These are phyloP conservation scores for Phymatocera aterrima DNA, from an alignment of 2,888 invertebrate genomes.

Conservation along the genomic window DNA sequence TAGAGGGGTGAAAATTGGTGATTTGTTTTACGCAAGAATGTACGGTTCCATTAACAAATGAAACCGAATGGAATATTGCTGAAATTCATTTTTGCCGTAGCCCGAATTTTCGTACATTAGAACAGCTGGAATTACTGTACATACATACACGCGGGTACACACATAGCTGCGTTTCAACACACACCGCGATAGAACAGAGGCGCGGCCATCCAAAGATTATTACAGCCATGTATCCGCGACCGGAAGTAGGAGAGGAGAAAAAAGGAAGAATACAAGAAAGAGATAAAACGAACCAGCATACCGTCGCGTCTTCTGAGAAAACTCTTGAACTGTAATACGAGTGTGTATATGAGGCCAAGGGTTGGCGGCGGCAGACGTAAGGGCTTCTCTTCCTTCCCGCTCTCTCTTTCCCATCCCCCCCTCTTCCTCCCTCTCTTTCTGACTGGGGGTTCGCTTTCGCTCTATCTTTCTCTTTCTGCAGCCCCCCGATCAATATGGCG, in stretches of 20 bases:
- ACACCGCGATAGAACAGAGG: slow-evolving; percentile 10
- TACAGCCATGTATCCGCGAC: not conserved
- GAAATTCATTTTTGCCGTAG: slow-evolving; percentile 31
- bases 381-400: slow-evolving; percentile 47
- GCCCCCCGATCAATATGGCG: slow-evolving; percentile 68
- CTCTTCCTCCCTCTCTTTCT: slow-evolving; percentile 16
- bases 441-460: slow-evolving; percentile 45
- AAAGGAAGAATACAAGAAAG: no score
- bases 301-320: slow-evolving; percentile 37
- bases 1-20: slow-evolving; percentile 9
- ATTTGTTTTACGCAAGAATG: not conserved
- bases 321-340: slow-evolving; percentile 41
- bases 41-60: slow-evolving; percentile 40
- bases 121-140: slow-evolving; percentile 10
- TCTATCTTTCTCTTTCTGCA: slow-evolving; percentile 54
- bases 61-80: slow-evolving; percentile 38
- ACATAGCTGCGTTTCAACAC: not conserved
- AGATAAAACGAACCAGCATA: slow-evolving; percentile 18
- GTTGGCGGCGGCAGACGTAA: slow-evolving; percentile 49
- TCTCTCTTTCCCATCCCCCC: slow-evolving; percentile 15
- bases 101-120: not conserved
- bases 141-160: no score
- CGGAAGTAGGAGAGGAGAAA: not conserved
- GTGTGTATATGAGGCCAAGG: slow-evolving; percentile 42
- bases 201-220: slow-evolving; percentile 10